Evolutionary conservation across 2,113 vertebrate species (phyloP).

Genomic region (Microtus pennsylvanicus): DNA sequence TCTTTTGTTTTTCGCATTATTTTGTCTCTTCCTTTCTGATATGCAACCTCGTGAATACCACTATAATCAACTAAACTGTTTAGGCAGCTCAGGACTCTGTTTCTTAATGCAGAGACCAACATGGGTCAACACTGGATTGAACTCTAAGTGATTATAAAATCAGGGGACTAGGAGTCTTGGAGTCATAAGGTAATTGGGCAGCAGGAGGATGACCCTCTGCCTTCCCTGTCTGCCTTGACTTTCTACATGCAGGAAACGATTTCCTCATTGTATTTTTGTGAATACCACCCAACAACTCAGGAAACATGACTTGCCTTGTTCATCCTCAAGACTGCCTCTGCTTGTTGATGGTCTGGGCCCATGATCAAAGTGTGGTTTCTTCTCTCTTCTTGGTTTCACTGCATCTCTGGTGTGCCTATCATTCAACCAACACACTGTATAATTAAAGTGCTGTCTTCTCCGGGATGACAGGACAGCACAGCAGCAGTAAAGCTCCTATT

Average conservation of each 20-base stretch:
- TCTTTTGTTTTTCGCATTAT: conserved; percentile 61
- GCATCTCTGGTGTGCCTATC: conserved; percentile 41
- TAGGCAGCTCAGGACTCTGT: not conserved
- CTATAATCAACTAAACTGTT: not conserved
- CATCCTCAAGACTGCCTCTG: conserved; percentile 73
- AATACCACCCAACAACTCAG: conserved; percentile 80
- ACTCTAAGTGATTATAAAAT: conserved; percentile 81
- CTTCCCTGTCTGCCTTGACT: conserved; percentile 68
- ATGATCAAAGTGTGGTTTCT: not conserved
- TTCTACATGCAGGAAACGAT: conserved; percentile 74
- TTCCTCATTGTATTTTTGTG: conserved; percentile 80
- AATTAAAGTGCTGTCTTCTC: conserved; percentile 69
- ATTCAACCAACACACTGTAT: conserved; percentile 29
- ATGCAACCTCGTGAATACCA: not conserved
- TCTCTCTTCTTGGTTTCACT: conserved; percentile 50
- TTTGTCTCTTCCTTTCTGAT: conserved; percentile 60
- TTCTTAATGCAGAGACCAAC: not conserved
- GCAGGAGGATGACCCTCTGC: conserved; percentile 72
- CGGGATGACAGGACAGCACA: conserved; percentile 70
- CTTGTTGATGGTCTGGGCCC: conserved; percentile 57
- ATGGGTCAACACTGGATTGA: not conserved
- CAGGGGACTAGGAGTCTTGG: conserved; percentile 74
- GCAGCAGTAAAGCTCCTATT: conserved; percentile 68
- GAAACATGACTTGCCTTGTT: conserved; percentile 59
- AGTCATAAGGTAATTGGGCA: conserved; percentile 68